Conservation (phyloP, 2,888 invertebrate genomes). For the Rhogogaster chlorosoma region DNA sequence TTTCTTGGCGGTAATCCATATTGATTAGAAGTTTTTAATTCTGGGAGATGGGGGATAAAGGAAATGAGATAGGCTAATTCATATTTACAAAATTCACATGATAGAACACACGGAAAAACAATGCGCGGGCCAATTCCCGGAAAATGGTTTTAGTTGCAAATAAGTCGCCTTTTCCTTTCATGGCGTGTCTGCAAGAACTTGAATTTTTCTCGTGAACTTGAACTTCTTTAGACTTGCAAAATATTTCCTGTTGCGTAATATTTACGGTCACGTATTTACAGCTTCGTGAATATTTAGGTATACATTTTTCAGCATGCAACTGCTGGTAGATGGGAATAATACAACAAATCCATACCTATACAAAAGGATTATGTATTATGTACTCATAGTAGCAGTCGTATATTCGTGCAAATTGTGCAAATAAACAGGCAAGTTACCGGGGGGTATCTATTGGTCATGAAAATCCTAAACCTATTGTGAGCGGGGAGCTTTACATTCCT, state of each 20-base stretch:
- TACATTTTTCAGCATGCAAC: background rate
- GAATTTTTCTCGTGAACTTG: background rate
- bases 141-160: background rate
- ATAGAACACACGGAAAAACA: background rate
- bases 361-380: background rate
- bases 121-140: background rate
- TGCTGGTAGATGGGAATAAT: background rate
- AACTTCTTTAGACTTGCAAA: background rate
- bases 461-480: background rate
- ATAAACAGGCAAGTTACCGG: background rate
- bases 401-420: background rate
- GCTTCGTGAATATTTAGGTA: background rate
- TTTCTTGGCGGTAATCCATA: background rate
- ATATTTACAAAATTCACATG: background rate
- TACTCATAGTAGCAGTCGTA: background rate
- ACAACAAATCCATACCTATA: background rate
- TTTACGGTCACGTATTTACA: background rate
- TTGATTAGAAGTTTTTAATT: background rate
- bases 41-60: background rate
- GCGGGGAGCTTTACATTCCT: background rate
- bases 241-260: background rate
- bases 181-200: background rate
- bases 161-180: background rate
- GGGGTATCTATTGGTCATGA: background rate
- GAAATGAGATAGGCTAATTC: background rate